Base-by-base conservation (phyloP, 2,113 vertebrate genomes). In the Leucoraja erinaceus region DNA sequence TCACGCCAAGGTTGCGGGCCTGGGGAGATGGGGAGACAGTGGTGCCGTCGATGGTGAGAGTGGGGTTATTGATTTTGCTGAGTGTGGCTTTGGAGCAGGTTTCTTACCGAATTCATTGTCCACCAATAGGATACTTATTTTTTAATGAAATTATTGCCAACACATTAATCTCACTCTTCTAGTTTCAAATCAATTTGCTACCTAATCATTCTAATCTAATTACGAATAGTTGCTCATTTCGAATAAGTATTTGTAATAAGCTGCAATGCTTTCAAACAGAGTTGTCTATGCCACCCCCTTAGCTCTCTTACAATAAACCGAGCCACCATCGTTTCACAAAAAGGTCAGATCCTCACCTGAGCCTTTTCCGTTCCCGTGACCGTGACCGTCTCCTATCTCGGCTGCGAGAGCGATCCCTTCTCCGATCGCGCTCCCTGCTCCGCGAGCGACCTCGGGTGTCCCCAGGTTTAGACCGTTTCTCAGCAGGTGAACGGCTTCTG, bases 381-480 rank as follows among this genome's bases (percentile, higher is more conserved):
- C 98, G 96, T 31, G 99, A 99, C 93, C 98, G 96, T 0, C 98
- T 97, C 93, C 98, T 97, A 84, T 99, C 99, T 93, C 98, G 95
- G 93, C 98, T 99, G 33, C 98, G 97, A 0, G 99, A 97, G 16
- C 98, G 94, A 91, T 99, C 99, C 28, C 96, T 94, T 76, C 93
- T 96, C 0, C 97, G 95, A 31, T 97, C 97, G 14, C 96, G 93
- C 16, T 97, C 97, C 47, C 97, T 94, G 70, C 97, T 98, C 54
- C 98, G 94, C 2, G 97, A 97, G 0, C 96, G 95, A 3, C 96
- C 94, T 74, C 90, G 72, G 47, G 97, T 96, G 86, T 99, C 98
- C 18, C 98, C 98, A 10, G 98, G 98, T 77, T 99, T 99, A 18
- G 96, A 96, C 93, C 98, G 97, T 93, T 99, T 99, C 94, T 99